Evolutionary conservation across 2,888 invertebrate species (phyloP).

Genomic region (Cremastinae sp.): DNA sequence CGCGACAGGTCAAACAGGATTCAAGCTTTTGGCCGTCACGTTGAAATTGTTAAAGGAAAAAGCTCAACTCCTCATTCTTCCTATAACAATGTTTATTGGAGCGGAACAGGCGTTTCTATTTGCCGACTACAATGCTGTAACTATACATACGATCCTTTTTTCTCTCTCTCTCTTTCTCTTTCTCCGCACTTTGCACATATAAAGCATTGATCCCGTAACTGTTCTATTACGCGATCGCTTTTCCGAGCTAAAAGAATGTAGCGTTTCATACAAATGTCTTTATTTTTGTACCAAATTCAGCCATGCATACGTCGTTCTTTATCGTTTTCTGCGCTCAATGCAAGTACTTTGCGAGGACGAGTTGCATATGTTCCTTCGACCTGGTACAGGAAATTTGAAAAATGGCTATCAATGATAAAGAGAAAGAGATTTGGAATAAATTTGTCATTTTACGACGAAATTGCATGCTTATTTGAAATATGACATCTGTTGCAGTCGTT

Average conservation of each 20-base stretch:
- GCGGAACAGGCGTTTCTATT: conserved; percentile 96
- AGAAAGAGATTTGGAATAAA: background rate
- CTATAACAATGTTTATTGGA: conserved; percentile 96
- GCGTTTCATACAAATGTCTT: background rate
- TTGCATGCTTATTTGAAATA: too few species aligned
- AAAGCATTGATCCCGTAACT: conserved; percentile 6
- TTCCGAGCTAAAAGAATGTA: conserved; percentile 4
- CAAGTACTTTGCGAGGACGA: background rate
- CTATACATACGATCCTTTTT: conserved; percentile 67
- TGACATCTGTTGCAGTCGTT: conserved; percentile 84
- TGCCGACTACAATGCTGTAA: conserved; percentile 90
- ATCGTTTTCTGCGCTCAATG: background rate
- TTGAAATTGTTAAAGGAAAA: conserved; percentile 88
- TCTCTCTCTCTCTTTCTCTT: background rate
- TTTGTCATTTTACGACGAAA: background rate
- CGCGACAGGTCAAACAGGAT: conserved; percentile 85
- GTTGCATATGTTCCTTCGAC: too few species aligned
- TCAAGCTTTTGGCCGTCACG: conserved; percentile 88
- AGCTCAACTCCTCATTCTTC: conserved; percentile 91
- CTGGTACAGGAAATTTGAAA: too few species aligned
- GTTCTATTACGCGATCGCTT: conserved; percentile 10
- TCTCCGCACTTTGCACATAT: conserved; percentile 16
- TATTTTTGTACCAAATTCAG: background rate
- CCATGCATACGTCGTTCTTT: background rate
- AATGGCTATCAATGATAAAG: background rate